A percentile compares a stretch with the other conserved stretches of the same genome.
Evolutionary conservation across 2,888 invertebrate genomes (phyloP).

Genomic region (Brachypalpus laphriformis): DNA sequence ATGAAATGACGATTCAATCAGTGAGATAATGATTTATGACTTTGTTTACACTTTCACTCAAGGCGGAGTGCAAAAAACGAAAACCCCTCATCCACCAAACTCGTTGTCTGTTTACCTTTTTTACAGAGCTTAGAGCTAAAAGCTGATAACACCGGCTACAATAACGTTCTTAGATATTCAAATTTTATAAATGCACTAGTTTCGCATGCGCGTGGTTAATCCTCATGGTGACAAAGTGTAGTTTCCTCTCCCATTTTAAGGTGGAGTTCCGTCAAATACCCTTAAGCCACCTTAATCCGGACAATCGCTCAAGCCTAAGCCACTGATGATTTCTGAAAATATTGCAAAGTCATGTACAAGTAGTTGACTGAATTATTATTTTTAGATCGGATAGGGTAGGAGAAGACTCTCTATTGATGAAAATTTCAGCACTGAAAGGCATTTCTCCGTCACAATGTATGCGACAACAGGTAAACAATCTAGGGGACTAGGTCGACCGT

Average conservation of each 20-base stretch:
- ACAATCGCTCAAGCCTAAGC: background rate
- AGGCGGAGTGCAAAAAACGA: background rate
- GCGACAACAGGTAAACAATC: slow-evolving; percentile 22
- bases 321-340: background rate
- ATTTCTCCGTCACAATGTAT: background rate
- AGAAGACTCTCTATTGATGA: background rate
- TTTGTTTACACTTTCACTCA: slow-evolving; percentile 32
- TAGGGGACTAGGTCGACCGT: slow-evolving; percentile 58
- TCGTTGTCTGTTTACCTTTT: background rate
- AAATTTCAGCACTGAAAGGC: background rate
- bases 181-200: background rate
- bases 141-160: background rate
- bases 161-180: background rate
- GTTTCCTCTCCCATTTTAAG: background rate
- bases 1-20: slow-evolving; percentile 3
- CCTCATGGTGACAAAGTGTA: too few species aligned
- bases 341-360: background rate
- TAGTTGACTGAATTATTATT: background rate
- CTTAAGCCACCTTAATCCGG: background rate
- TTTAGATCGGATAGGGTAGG: background rate
- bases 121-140: background rate
- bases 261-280: background rate
- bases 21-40: background rate
- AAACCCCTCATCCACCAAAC: background rate
- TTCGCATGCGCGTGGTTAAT: background rate